Base-by-base conservation (phyloP, 92 coral and sea anemone genomes). In the Meandrina meandrites region DNA sequence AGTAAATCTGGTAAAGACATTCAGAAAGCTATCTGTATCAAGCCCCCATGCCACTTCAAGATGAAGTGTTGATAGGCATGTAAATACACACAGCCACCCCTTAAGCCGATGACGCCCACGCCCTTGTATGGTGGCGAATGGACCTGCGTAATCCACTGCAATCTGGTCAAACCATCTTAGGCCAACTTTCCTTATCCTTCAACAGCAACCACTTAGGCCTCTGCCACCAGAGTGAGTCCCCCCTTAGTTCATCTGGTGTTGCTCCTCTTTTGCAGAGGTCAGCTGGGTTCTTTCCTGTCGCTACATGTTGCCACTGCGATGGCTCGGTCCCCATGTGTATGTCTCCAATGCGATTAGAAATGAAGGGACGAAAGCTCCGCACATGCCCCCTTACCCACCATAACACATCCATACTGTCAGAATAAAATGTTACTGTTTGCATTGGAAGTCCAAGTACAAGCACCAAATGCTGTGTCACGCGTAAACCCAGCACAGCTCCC, bases 331-430 rank as follows among this genome's bases (percentile, higher is more conserved):
- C 36, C 62, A 68, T 85, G 54, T 93, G 93, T 24, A 88, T 81
- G 79, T 92, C 95, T 9, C 91, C 93, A 28, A 92, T 69, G 30
- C 95, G 48, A 84, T 92, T 90, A 0, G 90, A 85, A 31, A 92
- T 88, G 64, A 92, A 90, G 7, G 95, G 88, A 50, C 90, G 82
- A 45, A 92, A 90, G 53, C 80, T 80, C 68, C 78, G 37, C 27
- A 91, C 84, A 3, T 68, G 82, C 5, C 88, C 87, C n/a, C 91
- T 16, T 21, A 91, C 69, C 91, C 94, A 88, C 91, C 87, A 88
- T 22, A 93, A 37, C 15, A 89, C 95, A 54, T 90, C 90, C 17
- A 53, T 54, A 71, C 93, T 93, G 58, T 93, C 92, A 1, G 90
- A 87, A 32, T 84, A 90, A 80, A 93, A 88, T 22, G 79, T 81